Evolutionary conservation across 1,140 invertebrate genomes (phyloP).

Genomic region (Macrosteles quadrilineatus): DNA sequence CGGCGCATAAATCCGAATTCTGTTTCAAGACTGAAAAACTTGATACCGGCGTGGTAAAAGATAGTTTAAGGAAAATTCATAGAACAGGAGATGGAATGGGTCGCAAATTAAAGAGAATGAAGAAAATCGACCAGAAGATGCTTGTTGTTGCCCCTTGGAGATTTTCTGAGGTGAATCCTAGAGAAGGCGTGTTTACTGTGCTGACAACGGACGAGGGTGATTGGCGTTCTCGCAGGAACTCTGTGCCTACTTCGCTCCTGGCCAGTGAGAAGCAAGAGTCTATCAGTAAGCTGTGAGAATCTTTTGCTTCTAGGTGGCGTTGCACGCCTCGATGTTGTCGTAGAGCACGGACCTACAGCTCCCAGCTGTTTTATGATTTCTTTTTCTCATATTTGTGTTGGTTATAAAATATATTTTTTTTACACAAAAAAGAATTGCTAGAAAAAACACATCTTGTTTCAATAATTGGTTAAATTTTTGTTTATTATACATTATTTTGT

Average conservation of each 20-base stretch:
- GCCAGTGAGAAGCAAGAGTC: conserved; percentile 20
- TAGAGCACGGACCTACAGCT: conserved; percentile 26
- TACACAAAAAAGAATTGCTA: too few species aligned
- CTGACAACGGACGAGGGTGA: conserved; percentile 19
- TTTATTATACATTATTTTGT: too few species aligned
- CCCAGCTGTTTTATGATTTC: neutral
- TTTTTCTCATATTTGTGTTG: too few species aligned
- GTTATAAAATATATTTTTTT: too few species aligned
- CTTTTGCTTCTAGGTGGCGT: conserved; percentile 39
- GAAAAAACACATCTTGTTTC: too few species aligned
- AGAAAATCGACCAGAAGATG: conserved; percentile 38
- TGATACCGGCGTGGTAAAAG: conserved; percentile 30
- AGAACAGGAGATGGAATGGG: conserved; percentile 14
- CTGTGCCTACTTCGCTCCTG: conserved; percentile 19
- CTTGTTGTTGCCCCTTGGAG: conserved; percentile 39
- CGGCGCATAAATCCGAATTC: conserved; percentile 24
- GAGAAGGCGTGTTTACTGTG: neutral
- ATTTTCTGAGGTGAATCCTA: neutral
- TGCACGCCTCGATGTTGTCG: conserved; percentile 33
- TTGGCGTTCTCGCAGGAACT: conserved; percentile 25
- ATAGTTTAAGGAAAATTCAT: conserved; percentile 33
- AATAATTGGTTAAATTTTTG: too few species aligned
- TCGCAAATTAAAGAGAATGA: conserved; percentile 33
- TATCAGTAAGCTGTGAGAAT: conserved; percentile 46
- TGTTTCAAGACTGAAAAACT: conserved; percentile 30